Evolutionary conservation across 2,797 vertebrate species (phyloP).

Genomic region (Callimico goeldii): DNA sequence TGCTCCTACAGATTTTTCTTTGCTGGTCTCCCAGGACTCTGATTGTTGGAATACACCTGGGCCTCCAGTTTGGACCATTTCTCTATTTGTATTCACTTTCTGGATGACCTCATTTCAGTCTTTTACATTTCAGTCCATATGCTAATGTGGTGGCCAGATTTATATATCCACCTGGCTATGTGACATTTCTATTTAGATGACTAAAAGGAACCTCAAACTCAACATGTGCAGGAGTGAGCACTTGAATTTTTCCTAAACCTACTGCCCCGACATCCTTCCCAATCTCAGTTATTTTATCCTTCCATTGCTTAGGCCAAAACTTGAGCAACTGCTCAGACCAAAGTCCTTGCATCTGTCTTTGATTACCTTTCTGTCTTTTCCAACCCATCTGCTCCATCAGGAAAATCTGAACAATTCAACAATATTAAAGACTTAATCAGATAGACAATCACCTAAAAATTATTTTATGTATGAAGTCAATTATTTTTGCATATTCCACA

Average conservation of each 20-base stretch:
- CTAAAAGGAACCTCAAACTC: neutral
- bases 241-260: neutral
- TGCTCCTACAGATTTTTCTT: neutral
- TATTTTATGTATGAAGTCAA: neutral
- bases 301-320: neutral
- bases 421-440: conserved; percentile 15
- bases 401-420: neutral
- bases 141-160: neutral
- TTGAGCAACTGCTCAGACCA: neutral
- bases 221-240: neutral
- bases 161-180: neutral
- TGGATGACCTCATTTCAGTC: neutral
- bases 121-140: neutral
- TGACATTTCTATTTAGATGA: neutral
- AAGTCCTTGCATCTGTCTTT: neutral
- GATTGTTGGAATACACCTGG: neutral
- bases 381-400: neutral
- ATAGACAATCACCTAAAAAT: neutral
- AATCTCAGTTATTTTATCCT: neutral
- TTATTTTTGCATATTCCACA: neutral
- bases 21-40: neutral
- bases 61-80: neutral
- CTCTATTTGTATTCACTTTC: neutral
- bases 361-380: neutral
- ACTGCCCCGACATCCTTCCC: neutral